Conservation (phyloP, 2,797 vertebrate species). For the Thripadectes ignobilis region DNA sequence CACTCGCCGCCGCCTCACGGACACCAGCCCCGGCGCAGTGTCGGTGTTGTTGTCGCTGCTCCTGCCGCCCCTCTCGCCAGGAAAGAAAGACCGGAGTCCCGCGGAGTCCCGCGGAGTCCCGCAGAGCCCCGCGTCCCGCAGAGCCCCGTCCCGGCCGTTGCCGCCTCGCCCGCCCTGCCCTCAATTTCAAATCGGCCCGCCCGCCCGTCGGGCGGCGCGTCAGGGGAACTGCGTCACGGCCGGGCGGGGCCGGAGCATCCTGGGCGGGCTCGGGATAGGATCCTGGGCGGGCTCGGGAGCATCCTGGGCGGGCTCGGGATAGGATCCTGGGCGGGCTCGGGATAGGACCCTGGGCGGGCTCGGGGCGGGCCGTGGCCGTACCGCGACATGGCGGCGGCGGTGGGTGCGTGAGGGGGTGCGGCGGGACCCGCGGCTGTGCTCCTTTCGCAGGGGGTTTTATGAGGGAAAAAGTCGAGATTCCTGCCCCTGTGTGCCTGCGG, state of each 20-base stretch:
- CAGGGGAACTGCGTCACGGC: neutral
- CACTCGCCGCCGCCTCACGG: neutral
- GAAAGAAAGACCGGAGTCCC: neutral
- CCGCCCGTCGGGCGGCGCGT: neutral
- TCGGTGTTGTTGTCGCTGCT: no score
- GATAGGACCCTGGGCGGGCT: no score
- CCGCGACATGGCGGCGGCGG: neutral
- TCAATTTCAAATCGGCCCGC: constrained; percentile 51
- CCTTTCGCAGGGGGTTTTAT: accelerated
- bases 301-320: no score
- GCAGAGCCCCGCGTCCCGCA: neutral
- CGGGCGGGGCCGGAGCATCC: neutral
- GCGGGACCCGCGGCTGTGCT: accelerated
- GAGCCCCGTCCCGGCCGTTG: neutral
- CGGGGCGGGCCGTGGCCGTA: neutral
- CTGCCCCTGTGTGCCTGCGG: neutral
- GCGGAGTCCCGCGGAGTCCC: neutral
- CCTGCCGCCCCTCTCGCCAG: neutral
- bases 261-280: no score
- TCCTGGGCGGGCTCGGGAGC: no score
- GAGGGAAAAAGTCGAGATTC: accelerated
- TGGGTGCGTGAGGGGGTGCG: accelerated
- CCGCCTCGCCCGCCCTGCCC: accelerated
- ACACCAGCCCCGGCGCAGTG: neutral
- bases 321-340: no score